phyloP scores from a whole-genome alignment of 2,113 vertebrate species.

The Archilochus colubris region DNA sequence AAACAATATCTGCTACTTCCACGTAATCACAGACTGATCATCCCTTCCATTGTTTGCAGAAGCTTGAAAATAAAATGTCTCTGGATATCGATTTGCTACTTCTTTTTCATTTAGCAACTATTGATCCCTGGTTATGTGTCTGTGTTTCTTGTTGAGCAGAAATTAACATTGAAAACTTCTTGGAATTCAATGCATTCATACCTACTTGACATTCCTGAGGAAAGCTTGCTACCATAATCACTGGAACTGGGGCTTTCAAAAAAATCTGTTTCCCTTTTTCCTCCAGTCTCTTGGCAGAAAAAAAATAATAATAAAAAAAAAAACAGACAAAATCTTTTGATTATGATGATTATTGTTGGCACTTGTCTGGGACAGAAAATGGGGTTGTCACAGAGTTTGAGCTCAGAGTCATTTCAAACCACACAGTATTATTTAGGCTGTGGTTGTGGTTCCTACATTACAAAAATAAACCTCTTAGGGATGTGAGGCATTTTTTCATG shows the following conservation, averaged over 20 bases:
- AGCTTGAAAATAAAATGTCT: constrained; percentile 31
- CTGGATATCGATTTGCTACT: constrained; percentile 37
- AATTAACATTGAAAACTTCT: constrained; percentile 58
- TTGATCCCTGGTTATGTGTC: constrained; percentile 38
- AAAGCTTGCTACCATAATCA: not conserved
- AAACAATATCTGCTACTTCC: not conserved
- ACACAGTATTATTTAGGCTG: not conserved
- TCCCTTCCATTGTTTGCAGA: constrained; percentile 49
- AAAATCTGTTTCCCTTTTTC: fast-evolving
- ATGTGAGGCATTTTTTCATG: not conserved
- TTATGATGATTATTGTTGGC: not conserved
- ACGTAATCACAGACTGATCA: not conserved
- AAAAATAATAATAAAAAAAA: not conserved
- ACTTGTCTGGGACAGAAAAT: not conserved
- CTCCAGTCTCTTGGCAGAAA: not conserved
- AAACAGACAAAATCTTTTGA: not conserved
- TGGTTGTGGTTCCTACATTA: not conserved
- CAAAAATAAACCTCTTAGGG: not conserved
- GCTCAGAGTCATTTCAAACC: not conserved
- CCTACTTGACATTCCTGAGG: not conserved
- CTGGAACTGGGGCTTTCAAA: not conserved
- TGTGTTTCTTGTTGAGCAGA: constrained; percentile 29
- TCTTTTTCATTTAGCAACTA: constrained; percentile 47
- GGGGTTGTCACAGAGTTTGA: not conserved
- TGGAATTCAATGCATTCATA: not conserved